A percentile compares a stretch with the other conserved stretches of the same genome.
Evolutionary conservation across 2,888 invertebrate species (phyloP).

Genomic region (Xestia xanthographa): DNA sequence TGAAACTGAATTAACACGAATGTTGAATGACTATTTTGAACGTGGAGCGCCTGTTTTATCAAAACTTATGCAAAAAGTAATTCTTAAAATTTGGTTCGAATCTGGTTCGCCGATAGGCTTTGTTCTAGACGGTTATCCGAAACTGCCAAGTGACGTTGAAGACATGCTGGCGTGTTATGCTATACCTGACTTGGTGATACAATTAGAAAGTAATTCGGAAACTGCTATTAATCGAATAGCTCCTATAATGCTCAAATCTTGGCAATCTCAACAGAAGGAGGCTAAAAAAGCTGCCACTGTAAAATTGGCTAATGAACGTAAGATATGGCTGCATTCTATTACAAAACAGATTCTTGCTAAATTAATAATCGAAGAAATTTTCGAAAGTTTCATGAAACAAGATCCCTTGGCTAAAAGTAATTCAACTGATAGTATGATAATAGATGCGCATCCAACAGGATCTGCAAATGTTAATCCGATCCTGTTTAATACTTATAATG

Average conservation of each 20-base stretch:
- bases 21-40: constrained; percentile 87
- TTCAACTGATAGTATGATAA: constrained; percentile 82
- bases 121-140: constrained; percentile 92
- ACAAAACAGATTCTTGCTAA: constrained; percentile 77
- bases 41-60: constrained; percentile 85
- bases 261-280: constrained; percentile 83
- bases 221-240: constrained; percentile 77
- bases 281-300: constrained; percentile 76
- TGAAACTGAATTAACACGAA: constrained; percentile 81
- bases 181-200: constrained; percentile 91
- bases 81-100: constrained; percentile 89
- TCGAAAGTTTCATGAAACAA: constrained; percentile 68
- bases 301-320: constrained; percentile 72
- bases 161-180: constrained; percentile 86
- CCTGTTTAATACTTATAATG: constrained; percentile 79
- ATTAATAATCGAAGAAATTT: constrained; percentile 79
- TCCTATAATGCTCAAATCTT: constrained; percentile 77
- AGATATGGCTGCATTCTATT: constrained; percentile 78
- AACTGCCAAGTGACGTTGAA: constrained; percentile 88
- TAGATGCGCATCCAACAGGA: constrained; percentile 85
- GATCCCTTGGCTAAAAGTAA: constrained; percentile 56
- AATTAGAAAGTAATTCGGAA: constrained; percentile 83
- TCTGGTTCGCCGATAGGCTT: constrained; percentile 88
- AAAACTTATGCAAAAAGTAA: constrained; percentile 82
- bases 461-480: constrained; percentile 79